Evolutionary conservation across 2,113 vertebrate genomes (phyloP).

Genomic region (Zapus hudsonius): DNA sequence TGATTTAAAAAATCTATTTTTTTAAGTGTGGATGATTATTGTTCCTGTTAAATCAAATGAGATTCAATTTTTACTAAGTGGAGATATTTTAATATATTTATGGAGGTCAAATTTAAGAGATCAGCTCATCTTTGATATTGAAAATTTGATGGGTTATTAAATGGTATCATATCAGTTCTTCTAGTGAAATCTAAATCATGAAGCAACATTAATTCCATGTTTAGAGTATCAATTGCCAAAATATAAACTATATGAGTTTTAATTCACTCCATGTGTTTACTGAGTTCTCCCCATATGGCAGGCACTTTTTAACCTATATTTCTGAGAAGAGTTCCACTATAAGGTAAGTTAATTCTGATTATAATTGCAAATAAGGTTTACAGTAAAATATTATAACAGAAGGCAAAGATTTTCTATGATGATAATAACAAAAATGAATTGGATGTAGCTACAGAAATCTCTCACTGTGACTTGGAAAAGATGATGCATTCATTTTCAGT

Average conservation of each 20-base stretch:
- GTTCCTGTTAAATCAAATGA: background rate
- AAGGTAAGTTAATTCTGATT: slow-evolving; percentile 46
- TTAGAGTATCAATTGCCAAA: slow-evolving; percentile 28
- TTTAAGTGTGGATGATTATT: slow-evolving; percentile 49
- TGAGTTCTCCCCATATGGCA: slow-evolving; percentile 51
- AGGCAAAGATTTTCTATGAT: slow-evolving; percentile 3
- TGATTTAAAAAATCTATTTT: slow-evolving; percentile 23
- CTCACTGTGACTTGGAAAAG: background rate
- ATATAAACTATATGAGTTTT: slow-evolving; percentile 25
- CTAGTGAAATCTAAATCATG: background rate
- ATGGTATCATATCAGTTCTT: background rate
- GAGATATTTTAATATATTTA: slow-evolving; percentile 49
- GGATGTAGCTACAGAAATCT: background rate
- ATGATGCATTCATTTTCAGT: background rate
- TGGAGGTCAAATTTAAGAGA: slow-evolving; percentile 20
- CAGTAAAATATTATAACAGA: slow-evolving; percentile 17
- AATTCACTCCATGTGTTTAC: slow-evolving; percentile 36
- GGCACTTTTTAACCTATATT: slow-evolving; percentile 59
- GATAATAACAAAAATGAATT: slow-evolving; percentile 31
- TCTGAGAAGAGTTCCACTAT: slow-evolving; percentile 28
- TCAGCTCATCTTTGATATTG: background rate
- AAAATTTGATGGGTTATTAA: slow-evolving; percentile 31
- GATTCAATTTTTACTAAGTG: slow-evolving; percentile 41
- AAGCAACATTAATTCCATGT: slow-evolving; percentile 17
- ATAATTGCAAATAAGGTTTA: slow-evolving; percentile 60